Base-by-base conservation (phyloP, 1,140 invertebrate genomes). In the Brachionus paranguensis region DNA sequence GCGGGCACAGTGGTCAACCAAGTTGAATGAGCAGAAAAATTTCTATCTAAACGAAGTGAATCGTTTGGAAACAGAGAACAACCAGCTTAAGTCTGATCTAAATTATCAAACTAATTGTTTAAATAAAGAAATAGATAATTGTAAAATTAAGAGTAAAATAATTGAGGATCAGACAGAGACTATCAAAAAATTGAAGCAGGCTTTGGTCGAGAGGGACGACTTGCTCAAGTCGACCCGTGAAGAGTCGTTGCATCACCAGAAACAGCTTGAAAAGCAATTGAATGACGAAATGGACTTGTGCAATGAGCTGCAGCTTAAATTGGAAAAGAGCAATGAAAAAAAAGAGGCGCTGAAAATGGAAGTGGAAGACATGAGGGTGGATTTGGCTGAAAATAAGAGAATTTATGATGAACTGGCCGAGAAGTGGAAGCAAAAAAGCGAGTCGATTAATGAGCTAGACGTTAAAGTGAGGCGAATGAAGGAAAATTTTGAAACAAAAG, bases 151-250 rank as follows among this genome's bases (percentile, higher is more conserved):
- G 53, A 10, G 29, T 29, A 81, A 81, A 41, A 81, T 81, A 27
- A 81, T 81, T 5, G 78, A 81, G 20, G 78, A 81, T 29, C 78
- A 81, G 17, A 81, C 53, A 20, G 78, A 81, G 29, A 81, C 78
- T 43, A 64, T 81, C 2, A 81, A 81, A 68, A 81, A 81, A 20
- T 45, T 81, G 8, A 81, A 81, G n/a, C 55, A 81, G n/a, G 78
- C 29, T 11, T 14, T 81, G 27, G 17, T 81, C 12, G 78, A 81
- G 24, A 43, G 78, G 20, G 78, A 81, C 53, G 78, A 81, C 20
- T 29, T 81, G 55, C 33, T 81, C 5, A 81, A 81, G 41, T 17
- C 20, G 11, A 45, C 14, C 2, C 17, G 78, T 11, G 78, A 81
- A 45, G 50, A 81, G 29, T 43, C 55, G 6, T 68, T 81, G 24